These are phyloP conservation scores for Limnothrissa miodon DNA, from an alignment of 2,113 vertebrate species.

Conservation along the genomic window DNA sequence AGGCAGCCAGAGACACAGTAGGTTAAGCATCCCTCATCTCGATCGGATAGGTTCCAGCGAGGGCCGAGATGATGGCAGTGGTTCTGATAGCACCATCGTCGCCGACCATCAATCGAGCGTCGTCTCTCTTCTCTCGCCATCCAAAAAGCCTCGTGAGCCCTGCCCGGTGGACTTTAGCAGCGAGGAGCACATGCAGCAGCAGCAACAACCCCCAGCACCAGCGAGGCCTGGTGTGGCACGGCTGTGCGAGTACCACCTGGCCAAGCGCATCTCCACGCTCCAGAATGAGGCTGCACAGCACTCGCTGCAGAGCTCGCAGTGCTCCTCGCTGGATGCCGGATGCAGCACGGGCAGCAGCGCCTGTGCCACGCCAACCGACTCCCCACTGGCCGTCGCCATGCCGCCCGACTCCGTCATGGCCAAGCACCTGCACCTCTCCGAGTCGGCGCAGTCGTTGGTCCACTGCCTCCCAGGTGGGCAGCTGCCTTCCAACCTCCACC, in stretches of 20 bases:
- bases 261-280: slow-evolving; percentile 88
- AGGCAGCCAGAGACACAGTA: slow-evolving; percentile 62
- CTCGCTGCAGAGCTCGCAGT: slow-evolving; percentile 88
- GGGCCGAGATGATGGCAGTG: slow-evolving; percentile 47
- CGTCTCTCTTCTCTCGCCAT: slow-evolving; percentile 74
- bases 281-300: slow-evolving; percentile 88
- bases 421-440: slow-evolving; percentile 78
- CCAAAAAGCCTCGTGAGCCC: slow-evolving; percentile 73
- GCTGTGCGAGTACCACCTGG: slow-evolving; percentile 91
- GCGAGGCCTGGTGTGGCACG: slow-evolving; percentile 79
- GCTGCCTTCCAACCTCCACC: slow-evolving; percentile 77
- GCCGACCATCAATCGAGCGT: slow-evolving; percentile 75
- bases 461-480: slow-evolving; percentile 76
- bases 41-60: slow-evolving; percentile 60
- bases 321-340: slow-evolving; percentile 84
- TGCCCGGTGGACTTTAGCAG: slow-evolving; percentile 62
- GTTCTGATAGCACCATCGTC: slow-evolving; percentile 55
- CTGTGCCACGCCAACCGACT: slow-evolving; percentile 83
- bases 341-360: slow-evolving; percentile 83
- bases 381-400: slow-evolving; percentile 83
- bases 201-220: slow-evolving; percentile 74
- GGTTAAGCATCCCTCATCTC: slow-evolving; percentile 61
- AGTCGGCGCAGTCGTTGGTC: slow-evolving; percentile 70
- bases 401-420: slow-evolving; percentile 58
- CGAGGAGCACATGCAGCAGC: slow-evolving; percentile 72